Evolutionary conservation across 1,140 invertebrate genomes (phyloP).

Genomic region (Drosophila rufa): DNA sequence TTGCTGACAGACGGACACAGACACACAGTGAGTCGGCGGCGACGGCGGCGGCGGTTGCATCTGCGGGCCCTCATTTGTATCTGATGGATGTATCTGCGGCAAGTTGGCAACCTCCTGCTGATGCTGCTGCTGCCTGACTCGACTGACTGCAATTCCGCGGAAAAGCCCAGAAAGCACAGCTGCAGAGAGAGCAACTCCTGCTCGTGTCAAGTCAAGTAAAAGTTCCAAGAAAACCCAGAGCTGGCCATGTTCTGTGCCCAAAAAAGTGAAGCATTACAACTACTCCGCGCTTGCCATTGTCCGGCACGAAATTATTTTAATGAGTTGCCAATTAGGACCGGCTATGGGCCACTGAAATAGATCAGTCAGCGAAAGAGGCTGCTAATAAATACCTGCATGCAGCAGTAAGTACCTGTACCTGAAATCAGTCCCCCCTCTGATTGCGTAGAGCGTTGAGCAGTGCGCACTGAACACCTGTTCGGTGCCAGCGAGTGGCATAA

Average conservation of each 20-base stretch:
- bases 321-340: conserved; percentile 74
- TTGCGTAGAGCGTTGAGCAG: conserved; percentile 55
- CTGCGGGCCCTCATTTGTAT: conserved; percentile 77
- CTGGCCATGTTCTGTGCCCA: conserved; percentile 65
- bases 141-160: conserved; percentile 35
- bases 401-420: conserved; percentile 16
- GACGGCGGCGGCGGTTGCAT: conserved; percentile 46
- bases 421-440: conserved; percentile 13
- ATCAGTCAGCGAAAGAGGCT: conserved; percentile 48
- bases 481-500: conserved; percentile 56
- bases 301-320: conserved; percentile 76
- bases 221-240: conserved; percentile 70
- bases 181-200: conserved; percentile 49
- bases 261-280: conserved; percentile 21
- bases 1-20: conserved; percentile 67
- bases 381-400: conserved; percentile 68
- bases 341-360: conserved; percentile 46
- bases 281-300: conserved; percentile 47
- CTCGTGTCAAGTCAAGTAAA: conserved; percentile 74
- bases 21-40: conserved; percentile 32
- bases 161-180: conserved; percentile 65
- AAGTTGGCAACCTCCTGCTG: conserved; percentile 62
- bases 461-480: conserved; percentile 65
- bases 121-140: conserved; percentile 39
- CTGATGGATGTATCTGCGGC: conserved; percentile 75